Base-by-base conservation (phyloP, 92 coral and sea anemone species). In the Pocillopora grandis region DNA sequence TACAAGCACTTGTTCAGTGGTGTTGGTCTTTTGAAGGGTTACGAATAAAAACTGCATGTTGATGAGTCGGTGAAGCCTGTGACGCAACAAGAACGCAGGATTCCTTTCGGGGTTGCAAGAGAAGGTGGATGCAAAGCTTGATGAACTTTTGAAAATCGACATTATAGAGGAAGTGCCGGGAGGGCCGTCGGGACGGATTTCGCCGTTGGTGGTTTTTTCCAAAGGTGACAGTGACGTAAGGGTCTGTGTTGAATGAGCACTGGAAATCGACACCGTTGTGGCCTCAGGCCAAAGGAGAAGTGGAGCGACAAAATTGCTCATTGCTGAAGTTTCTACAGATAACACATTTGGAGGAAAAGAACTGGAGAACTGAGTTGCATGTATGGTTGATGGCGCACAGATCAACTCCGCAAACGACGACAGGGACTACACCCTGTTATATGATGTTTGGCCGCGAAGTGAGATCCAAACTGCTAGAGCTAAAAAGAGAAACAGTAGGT, bases 211-310 rank as follows among this genome's bases (percentile, higher is more conserved):
- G 31, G 31, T 27, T 27, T 0, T 27, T 27, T 27, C 31, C 31
- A 27, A 27, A 27, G 31, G 31, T 27, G 31, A 27, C 31, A 1
- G 31, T 27, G 31, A 27, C 31, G 31, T 27, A 27, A 27, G 31
- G 31, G 31, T 27, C 31, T 27, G 31, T 27, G 31, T 27, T 27
- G 31, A 27, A 27, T 55, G 62, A 49, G 37, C 75, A 37, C 19
- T 37, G 59, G 6, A 79, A 15, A 62, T 42, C 75, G 10, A 67
- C 57, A 2, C 76, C 49, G 14, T 35, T 48, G 48, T 68, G 84
- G 66, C 76, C 76, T 49, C 76, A 80, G 19, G 84, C 66, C 4
- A 68, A 67, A 12, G 57, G 84, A 18, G 76, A 80, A 49, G 76
- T 80, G 13, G 66, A 52, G n/a, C 3, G 76, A 27, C 84, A 80